Evolutionary conservation across 2,888 invertebrate genomes (phyloP).

Genomic region (Drosophila monieri): DNA sequence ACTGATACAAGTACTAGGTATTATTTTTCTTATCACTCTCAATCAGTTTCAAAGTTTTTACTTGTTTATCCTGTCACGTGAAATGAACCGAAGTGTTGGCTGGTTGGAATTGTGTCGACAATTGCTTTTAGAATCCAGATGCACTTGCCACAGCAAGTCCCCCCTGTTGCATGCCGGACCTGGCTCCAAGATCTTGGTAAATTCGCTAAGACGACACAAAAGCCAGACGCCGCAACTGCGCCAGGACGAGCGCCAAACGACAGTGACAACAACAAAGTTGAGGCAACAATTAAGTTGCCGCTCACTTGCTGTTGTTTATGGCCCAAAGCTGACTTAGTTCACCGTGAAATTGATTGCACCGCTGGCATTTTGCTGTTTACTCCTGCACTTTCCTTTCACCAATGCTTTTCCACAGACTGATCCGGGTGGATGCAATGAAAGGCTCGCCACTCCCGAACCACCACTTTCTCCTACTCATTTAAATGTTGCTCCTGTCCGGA

Average conservation of each 20-base stretch:
- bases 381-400: conserved; percentile 4
- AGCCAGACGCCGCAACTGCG: conserved; percentile 7
- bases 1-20: not conserved
- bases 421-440: not conserved
- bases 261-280: conserved; percentile 38
- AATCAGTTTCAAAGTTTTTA: not conserved
- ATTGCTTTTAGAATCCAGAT: conserved; percentile 25
- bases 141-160: conserved; percentile 32
- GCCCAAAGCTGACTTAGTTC: conserved; percentile 15
- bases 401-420: too few relatives aligned
- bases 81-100: conserved; percentile 19
- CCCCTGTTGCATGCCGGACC: conserved; percentile 41
- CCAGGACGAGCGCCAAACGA: conserved; percentile 17
- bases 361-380: conserved; percentile 51
- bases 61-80: conserved; percentile 8
- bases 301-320: conserved; percentile 41
- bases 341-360: conserved; percentile 73
- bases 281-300: conserved; percentile 67
- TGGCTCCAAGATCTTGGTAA: conserved; percentile 5
- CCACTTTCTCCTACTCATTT: not conserved
- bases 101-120: conserved; percentile 7
- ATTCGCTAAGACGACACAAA: conserved; percentile 31
- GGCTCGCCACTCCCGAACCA: too few relatives aligned
- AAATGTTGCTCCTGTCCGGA: not conserved
- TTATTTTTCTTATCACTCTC: not conserved